These are phyloP conservation scores for Pogonophryne albipinna DNA, from an alignment of 2,797 vertebrate genomes.

Conservation along the genomic window DNA sequence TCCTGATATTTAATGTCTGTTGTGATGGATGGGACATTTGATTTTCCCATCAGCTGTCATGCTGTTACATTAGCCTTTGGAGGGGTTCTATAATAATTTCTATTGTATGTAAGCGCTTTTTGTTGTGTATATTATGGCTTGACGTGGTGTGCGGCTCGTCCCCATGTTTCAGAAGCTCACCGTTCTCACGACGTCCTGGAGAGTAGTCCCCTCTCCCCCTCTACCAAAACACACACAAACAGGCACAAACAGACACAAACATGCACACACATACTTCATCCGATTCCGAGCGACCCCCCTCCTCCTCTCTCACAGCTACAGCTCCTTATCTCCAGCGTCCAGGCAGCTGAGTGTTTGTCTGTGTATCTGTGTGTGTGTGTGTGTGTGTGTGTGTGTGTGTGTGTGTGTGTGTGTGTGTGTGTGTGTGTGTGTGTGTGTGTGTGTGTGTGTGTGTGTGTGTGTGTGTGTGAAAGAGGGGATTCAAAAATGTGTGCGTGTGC, in stretches of 20 bases:
- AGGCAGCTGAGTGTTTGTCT: constrained; percentile 80
- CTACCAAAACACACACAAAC: constrained; percentile 42
- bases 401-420: constrained; percentile 14
- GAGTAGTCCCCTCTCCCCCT: constrained; percentile 36
- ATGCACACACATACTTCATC: constrained; percentile 52
- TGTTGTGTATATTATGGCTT: background rate
- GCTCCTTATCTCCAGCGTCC: constrained; percentile 82
- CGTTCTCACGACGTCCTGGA: constrained; percentile 78
- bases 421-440: constrained; percentile 63
- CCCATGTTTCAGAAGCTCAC: constrained; percentile 51
- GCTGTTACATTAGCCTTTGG: constrained; percentile 18
- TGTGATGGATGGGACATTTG: constrained; percentile 33
- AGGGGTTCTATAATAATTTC: constrained; percentile 18
- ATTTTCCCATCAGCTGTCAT: constrained; percentile 25
- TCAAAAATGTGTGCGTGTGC: constrained; percentile 23
- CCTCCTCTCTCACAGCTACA: constrained; percentile 68
- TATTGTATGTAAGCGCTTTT: constrained; percentile 14
- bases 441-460: constrained; percentile 53
- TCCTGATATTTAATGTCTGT: constrained; percentile 47
- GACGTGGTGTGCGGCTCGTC: constrained; percentile 37
- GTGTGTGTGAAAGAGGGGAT: constrained; percentile 30
- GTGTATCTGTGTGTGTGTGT: constrained; percentile 38
- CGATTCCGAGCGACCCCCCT: constrained; percentile 3
- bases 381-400: constrained; percentile 52
- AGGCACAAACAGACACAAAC: constrained; percentile 56